phyloP scores from a whole-genome alignment of 2,888 invertebrate genomes.

The Pasiphila rectangulata region DNA sequence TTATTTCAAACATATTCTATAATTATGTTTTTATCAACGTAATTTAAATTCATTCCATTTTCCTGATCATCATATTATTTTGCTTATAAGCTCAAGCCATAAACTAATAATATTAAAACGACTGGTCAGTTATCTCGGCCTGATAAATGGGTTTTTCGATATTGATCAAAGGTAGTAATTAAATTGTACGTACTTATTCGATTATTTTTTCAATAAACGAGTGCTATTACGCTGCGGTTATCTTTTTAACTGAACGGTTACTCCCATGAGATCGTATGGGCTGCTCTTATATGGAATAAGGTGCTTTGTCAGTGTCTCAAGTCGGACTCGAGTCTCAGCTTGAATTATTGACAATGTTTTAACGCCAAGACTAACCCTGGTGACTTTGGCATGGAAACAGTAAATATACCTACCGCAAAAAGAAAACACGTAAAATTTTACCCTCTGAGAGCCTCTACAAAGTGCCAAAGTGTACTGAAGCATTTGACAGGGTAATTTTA shows the following conservation, averaged over 20 bases:
- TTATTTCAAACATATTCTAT: too few relatives aligned
- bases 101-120: constrained; percentile 17
- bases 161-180: constrained; percentile 35
- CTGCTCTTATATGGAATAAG: constrained; percentile 52
- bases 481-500: background rate
- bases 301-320: constrained; percentile 51
- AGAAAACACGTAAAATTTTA: too few relatives aligned
- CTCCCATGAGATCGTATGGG: constrained; percentile 30
- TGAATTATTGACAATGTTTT: constrained; percentile 36
- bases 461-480: background rate
- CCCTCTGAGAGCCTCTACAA: background rate
- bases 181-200: constrained; percentile 40
- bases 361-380: too few relatives aligned
- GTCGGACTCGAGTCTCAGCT: constrained; percentile 32
- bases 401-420: background rate
- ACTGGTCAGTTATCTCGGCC: constrained; percentile 17
- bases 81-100: constrained; percentile 7
- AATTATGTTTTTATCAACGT: too few relatives aligned
- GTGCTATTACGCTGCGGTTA: constrained; percentile 47
- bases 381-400: background rate
- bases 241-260: constrained; percentile 52
- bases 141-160: constrained; percentile 23
- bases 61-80: background rate
- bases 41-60: background rate
- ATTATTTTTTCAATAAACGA: constrained; percentile 51